These are phyloP conservation scores for Drosophila borborema DNA, from an alignment of 2,888 invertebrate genomes.

Conservation along the genomic window DNA sequence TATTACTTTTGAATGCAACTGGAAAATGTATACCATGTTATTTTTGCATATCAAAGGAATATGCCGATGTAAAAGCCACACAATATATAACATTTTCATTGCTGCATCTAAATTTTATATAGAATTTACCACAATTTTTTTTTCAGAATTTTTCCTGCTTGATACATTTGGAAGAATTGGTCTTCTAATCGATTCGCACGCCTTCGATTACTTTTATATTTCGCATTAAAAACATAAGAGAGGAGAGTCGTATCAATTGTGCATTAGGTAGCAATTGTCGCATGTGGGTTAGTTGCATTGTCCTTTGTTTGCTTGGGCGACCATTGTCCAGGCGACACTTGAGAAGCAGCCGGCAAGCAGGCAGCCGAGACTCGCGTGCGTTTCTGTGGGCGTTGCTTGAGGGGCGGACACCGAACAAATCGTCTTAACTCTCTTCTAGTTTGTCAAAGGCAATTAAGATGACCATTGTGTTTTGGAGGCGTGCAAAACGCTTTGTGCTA, in stretches of 20 bases:
- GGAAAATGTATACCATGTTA: too few species aligned
- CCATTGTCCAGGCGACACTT: slow-evolving; percentile 55
- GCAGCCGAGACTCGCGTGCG: slow-evolving; percentile 30
- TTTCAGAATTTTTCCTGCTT: neutral
- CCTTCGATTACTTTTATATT: slow-evolving; percentile 7
- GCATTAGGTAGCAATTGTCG: slow-evolving; percentile 62
- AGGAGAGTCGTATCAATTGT: slow-evolving; percentile 1
- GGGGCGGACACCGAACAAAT: slow-evolving; percentile 61
- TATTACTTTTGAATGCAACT: too few species aligned
- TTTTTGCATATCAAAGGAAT: neutral
- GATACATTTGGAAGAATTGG: neutral
- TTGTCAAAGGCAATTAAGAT: slow-evolving; percentile 76
- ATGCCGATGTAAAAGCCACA: neutral
- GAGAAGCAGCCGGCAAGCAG: slow-evolving; percentile 23
- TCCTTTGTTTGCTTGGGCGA: slow-evolving; percentile 21
- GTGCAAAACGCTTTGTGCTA: slow-evolving; percentile 60
- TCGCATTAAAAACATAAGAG: slow-evolving; percentile 8
- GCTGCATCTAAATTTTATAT: neutral
- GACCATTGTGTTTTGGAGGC: slow-evolving; percentile 47
- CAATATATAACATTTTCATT: neutral
- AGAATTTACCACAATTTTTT: neutral
- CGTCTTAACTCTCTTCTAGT: slow-evolving; percentile 50
- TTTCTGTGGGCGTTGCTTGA: slow-evolving; percentile 53
- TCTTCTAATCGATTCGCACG: slow-evolving; percentile 8
- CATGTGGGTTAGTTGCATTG: slow-evolving; percentile 38